Evolutionary conservation across 2,113 vertebrate genomes (phyloP).

Genomic region (Hippolais icterina): DNA sequence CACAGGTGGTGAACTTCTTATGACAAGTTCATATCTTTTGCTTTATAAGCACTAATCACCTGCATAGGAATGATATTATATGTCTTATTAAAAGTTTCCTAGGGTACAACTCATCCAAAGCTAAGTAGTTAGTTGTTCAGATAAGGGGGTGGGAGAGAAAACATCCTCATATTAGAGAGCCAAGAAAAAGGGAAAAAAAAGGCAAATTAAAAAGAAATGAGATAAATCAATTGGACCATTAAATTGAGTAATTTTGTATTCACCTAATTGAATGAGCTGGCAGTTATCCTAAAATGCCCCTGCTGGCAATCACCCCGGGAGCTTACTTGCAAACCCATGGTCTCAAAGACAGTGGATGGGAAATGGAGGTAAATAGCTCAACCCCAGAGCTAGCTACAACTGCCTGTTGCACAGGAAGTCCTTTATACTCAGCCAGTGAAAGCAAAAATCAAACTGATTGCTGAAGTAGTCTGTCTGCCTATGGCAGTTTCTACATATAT

Average conservation of each 20-base stretch:
- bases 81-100: background rate
- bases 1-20: background rate
- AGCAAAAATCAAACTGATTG: background rate
- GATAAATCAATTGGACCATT: background rate
- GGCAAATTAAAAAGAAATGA: background rate
- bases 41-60: background rate
- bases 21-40: background rate
- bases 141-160: background rate
- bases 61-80: background rate
- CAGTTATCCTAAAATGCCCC: background rate
- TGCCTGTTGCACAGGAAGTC: background rate
- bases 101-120: background rate
- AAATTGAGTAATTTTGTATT: background rate
- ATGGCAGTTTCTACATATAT: fast-evolving
- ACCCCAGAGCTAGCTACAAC: background rate
- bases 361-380: background rate
- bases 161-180: background rate
- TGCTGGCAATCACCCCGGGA: background rate
- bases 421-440: background rate
- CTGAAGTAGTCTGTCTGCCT: background rate
- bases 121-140: background rate
- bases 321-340: background rate
- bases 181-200: background rate
- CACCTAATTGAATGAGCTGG: background rate
- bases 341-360: background rate